Conservation (phyloP, 2,113 vertebrate species). For the Accipiter cooperii region DNA sequence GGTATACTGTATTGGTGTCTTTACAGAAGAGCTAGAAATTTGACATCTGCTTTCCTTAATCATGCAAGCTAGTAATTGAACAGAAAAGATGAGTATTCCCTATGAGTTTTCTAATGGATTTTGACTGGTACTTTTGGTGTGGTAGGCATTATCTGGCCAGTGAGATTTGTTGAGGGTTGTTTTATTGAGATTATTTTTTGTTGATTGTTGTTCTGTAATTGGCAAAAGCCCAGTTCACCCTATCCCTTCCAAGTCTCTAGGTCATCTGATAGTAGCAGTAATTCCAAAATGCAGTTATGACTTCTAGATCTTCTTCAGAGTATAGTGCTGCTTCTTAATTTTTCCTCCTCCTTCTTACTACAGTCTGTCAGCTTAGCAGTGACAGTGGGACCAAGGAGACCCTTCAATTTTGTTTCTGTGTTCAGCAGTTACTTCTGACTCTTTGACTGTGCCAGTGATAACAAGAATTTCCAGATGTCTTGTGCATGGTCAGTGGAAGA, state of each 20-base stretch:
- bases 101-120: neutral
- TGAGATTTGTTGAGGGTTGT: neutral
- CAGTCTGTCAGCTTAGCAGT: neutral
- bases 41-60: neutral
- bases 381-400: neutral
- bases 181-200: neutral
- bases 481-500: fast-evolving
- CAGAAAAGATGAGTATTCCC: neutral
- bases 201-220: neutral
- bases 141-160: neutral
- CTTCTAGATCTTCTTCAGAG: neutral
- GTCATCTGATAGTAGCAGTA: neutral
- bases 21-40: neutral
- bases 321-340: neutral
- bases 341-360: neutral
- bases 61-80: neutral
- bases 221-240: neutral
- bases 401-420: neutral
- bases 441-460: neutral
- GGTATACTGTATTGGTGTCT: neutral
- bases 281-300: neutral
- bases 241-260: neutral
- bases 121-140: neutral
- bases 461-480: neutral
- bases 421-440: neutral